Evolutionary conservation across 2,888 invertebrate genomes (phyloP), one percentile per base, ranked within the genome.

Genomic region (Agrochola litura): DNA sequence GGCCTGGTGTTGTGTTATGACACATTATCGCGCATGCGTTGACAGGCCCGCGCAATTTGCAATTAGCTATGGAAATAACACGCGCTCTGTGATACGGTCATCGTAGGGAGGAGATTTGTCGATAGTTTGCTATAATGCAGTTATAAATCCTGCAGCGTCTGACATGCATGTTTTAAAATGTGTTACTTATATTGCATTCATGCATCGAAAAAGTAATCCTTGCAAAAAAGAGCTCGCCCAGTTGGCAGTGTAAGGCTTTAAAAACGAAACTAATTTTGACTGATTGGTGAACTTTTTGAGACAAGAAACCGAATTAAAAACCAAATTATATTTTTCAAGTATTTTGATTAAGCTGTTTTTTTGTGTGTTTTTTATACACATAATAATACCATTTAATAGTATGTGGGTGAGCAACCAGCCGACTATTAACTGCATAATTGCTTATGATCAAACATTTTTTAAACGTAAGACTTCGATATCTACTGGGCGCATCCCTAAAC

Each of bases 41-140:
- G 95, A 95, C 96, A 96, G 95, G 92, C 89, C 87, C 82, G 91
- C 92, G 92, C 95, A 95, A 96, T 96, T 96, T 96, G 91, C 96
- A 96, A 96, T 96, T 96, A 96, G 95, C 92, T 92, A 96, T 95
- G 96, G 96, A 94, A 94, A 95, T 95, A 94, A 92, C 92, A 91
- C 90, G 92, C 86, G 92, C 89, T 87, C 86, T 84, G 89, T 90
- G 92, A 90, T 86, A 82, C 90, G 89, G 89, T 88, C 89, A 90
- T 84, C 73, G 64, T 92, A 92, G 92, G 71, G 93, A 88, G 87
- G 92, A 73, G 80, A 77, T 49, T 8, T 37, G 58, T 78, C 79
- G 82, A 77, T 77, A 65, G 66, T 46, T 72, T 73, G 19, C 4
- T 37, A 61, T n/a, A 37, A 22, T 12, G 6, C 10, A 9, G 19